Base-by-base conservation (phyloP, 2,888 invertebrate genomes). In the Lysandra bellargus region DNA sequence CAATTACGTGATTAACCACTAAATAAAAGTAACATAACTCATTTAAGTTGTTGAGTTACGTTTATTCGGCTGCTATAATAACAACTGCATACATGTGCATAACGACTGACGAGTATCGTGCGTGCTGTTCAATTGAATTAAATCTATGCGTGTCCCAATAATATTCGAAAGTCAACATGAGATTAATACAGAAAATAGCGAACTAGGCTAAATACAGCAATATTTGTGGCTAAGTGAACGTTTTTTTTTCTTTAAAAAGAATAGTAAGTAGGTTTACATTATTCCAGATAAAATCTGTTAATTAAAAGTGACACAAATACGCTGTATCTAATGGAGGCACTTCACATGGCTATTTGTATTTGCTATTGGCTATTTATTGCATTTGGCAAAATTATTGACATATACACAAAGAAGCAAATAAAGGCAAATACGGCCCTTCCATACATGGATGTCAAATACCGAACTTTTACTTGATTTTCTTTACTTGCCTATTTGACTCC, bases 81-180 rank as follows among this genome's bases (percentile, higher is more conserved):
- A 64, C 60, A 78, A 78, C 57, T 23, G 9, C 61, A 37, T 78
- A 78, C 37, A 78, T 64, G 64, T 23, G 49, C 33, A 64, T 78
- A 69, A 44, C 49, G 23, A 23, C 23, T 23, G 23, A 23, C 23
- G 40, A 72, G 57, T 33, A 37, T 49, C 30, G 30, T 23, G 76
- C 53, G 30, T 23, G 76, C 76, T 49, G 12, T 69, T 33, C 14
- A 69, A 69, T 76, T 5, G 14, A 23, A n/a, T 44, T 49, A 75
- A 30, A 76, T 33, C 74, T 76, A 76, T 30, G 33, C 53, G 79
- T 81, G 77, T 80, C 78, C 81, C 78, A 80, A 79, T 72, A 80
- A 79, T 82, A 82, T 82, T 82, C 82, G 81, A 81, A 80, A 77
- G 73, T 79, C 78, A 79, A 81, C 78, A 80, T 80, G 81, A 82